Percentiles rank a stretch among this genome's conserved stretches.
These are phyloP conservation scores for Esperia sulphurella DNA, from an alignment of 2,888 invertebrate species.

Conservation along the genomic window DNA sequence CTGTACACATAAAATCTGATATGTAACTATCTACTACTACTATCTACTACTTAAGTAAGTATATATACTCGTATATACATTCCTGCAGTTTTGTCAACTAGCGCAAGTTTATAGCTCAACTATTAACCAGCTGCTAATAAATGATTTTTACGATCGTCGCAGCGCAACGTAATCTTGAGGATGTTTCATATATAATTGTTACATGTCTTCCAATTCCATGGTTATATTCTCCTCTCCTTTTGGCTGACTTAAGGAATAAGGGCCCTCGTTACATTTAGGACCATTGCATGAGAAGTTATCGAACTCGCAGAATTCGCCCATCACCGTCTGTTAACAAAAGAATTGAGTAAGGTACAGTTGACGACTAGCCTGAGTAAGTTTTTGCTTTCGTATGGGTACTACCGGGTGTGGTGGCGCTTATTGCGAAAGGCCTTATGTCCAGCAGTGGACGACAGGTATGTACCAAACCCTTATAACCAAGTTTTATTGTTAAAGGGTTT, in stretches of 20 bases:
- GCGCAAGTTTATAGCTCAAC: neutral
- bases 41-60: too few relatives aligned
- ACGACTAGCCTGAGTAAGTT: too few relatives aligned
- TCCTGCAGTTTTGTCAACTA: neutral
- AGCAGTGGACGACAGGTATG: too few relatives aligned
- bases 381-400: too few relatives aligned
- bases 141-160: neutral
- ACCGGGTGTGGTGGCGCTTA: too few relatives aligned
- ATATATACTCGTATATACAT: too few relatives aligned
- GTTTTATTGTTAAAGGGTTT: too few relatives aligned
- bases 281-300: conserved; percentile 69
- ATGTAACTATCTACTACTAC: too few relatives aligned
- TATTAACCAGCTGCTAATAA: neutral
- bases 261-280: conserved; percentile 64
- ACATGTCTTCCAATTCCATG: neutral
- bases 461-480: too few relatives aligned
- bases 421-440: too few relatives aligned
- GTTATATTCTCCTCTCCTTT: neutral
- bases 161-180: neutral
- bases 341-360: too few relatives aligned
- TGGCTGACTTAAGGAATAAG: conserved; percentile 36
- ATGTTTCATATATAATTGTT: neutral
- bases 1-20: too few relatives aligned
- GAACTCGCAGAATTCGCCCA: conserved; percentile 66
- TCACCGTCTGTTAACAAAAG: conserved; percentile 42